Evolutionary conservation across 2,113 vertebrate species (phyloP), one percentile per base, ranked within the genome.

Genomic region (Leucoraja erinaceus): DNA sequence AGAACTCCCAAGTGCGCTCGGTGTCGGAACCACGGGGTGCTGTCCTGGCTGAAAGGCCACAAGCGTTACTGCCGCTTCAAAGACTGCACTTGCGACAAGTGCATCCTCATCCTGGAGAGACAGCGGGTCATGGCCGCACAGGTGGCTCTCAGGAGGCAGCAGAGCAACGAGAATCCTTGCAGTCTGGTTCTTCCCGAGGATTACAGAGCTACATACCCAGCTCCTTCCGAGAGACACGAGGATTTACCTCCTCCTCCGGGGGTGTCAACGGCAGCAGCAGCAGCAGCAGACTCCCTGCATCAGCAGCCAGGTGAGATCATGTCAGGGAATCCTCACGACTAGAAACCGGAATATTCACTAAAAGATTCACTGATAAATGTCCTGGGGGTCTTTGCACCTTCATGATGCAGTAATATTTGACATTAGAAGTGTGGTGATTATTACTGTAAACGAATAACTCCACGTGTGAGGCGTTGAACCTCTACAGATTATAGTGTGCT

Each of bases 111-210:
- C 59, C 59, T 88, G 2, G 83, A 88, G 31, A 88, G 83, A 7
- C 83, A 88, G 83, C 59, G 83, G 59, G 83, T 88, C n/a, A 88
- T 88, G 83, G 83, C 83, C 59, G 83, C 83, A 5, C 83, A 88
- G 83, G 83, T 88, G 59, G 83, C 83, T 14, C 83, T 88, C 28
- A 88, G 83, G 83, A 66, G 83, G 83, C 83, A 88, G n/a, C 83
- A 88, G 18, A 88, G 83, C 83, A 63, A 66, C 59, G 83, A 88
- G 56, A 31, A 18, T 31, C 83, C 83, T 8, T 88, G 83, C 59
- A 88, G 31, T 31, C 83, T 88, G 83, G 59, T 88, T 11, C 59
- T 88, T 63, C n/a, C 83, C 25, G 83, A 88, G 59, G 59, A 88
- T 63, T 88, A 63, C n/a, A 63, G 83, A 88, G 59, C 83, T 5